Evolutionary conservation across 92 coral and sea anemone species (phyloP), one percentile per base, ranked within the genome.

Genomic region (Blastomussa wellsi): DNA sequence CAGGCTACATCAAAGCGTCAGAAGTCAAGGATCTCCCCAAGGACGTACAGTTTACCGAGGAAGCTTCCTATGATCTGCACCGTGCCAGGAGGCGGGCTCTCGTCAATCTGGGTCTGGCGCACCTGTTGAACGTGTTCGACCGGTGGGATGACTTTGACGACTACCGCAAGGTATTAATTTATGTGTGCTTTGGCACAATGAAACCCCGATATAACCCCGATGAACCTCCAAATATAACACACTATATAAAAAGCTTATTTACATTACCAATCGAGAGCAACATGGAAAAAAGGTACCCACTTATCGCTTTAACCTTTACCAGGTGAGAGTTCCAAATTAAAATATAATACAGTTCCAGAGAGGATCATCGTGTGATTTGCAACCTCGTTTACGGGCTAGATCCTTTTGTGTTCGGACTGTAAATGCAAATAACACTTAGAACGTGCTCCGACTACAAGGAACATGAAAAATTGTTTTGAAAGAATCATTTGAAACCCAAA

Each of bases 131-230:
- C 22, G 13, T 80, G n/a, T 86, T 88, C 62, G 92, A 90, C 57
- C 76, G 83, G 44, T 93, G 94, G 96, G 94, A 93, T 28, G 90
- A 88, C 48, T 88, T 90, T 87, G 93, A 90, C 52, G 93, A 90
- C 88, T 90, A 82, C 66, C 82, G 83, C 78, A 84, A 84, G 83
- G 82, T 76, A 69, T 32, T 49, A n/a, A n/a, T n/a, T n/a, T n/a
- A 1, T 29, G 38, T 29, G 24, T 24, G 78, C 13, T 44, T 24
- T 8, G 49, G 49, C 11, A 8, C 49, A 44, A 0, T 2, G 31
- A 1, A 57, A 4, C 65, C 5, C 29, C 64, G 11, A 5, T 6
- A 57, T 4, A 44, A 24, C 29, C 65, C 5, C 65, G 31, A 8
- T 5, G 29, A 44, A 57, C 65, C 10, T 57, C 29, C 26, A 57